phyloP scores from a whole-genome alignment of 2,888 invertebrate species.

The Agrotis ipsilon region DNA sequence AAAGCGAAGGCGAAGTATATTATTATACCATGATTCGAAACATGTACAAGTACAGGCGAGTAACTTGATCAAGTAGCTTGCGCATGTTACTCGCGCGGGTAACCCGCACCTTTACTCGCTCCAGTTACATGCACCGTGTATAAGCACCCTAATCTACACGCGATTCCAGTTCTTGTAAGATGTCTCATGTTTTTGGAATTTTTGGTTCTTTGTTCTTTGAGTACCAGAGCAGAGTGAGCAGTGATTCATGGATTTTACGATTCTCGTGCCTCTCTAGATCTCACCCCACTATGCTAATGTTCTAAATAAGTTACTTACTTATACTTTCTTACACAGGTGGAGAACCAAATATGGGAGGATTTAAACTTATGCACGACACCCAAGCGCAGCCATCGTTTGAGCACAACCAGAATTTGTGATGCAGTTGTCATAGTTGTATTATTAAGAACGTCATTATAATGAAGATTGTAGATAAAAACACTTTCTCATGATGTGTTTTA shows the following conservation, averaged over 20 bases:
- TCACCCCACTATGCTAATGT: neutral
- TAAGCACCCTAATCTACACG: no score
- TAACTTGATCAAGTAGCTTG: no score
- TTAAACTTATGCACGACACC: slow-evolving; percentile 80
- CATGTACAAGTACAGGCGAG: no score
- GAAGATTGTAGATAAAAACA: slow-evolving; percentile 22
- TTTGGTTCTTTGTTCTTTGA: no score
- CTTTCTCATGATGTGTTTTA: neutral
- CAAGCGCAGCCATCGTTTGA: slow-evolving; percentile 80
- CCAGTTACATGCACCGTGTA: no score
- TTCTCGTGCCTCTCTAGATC: neutral
- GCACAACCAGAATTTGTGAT: slow-evolving; percentile 77
- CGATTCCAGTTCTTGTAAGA: no score
- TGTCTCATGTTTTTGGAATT: no score
- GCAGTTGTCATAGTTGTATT: neutral
- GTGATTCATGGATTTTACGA: neutral
- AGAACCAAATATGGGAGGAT: slow-evolving; percentile 70
- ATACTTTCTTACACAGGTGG: slow-evolving; percentile 72
- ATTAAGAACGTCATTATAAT: neutral
- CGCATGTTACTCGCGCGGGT: no score
- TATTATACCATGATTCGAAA: no score
- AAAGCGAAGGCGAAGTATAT: no score
- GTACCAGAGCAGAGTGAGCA: no score
- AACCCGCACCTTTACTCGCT: no score
- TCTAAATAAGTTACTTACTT: neutral